Evolutionary conservation across 2,113 vertebrate species (phyloP), one percentile per base, ranked within the genome.

Genomic region (Pungitius pungitius): DNA sequence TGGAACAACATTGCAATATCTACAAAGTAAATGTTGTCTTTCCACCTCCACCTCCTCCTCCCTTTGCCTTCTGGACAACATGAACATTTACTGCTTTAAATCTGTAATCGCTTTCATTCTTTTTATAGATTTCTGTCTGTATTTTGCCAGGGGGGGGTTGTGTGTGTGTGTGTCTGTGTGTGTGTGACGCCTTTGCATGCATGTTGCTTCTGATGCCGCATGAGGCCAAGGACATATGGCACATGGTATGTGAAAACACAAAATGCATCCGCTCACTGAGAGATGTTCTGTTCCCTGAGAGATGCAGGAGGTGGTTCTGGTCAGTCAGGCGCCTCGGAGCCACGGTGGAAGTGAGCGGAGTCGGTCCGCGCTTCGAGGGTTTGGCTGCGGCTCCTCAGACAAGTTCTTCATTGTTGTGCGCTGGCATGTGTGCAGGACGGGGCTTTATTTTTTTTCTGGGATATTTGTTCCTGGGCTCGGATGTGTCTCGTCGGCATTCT

Each of bases 401-500:
- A 61, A 42, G 35, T 0, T 33, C 55, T 42, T 54, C 54, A 33
- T 64, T 22, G 42, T 58, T 58, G 60, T 69, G 72, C 43, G n/a
- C 63, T 13, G 8, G 58, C 45, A 6, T 10, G 43, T 58, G 2
- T 37, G 20, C 55, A 51, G 0, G 11, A 2, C 3, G 57, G 11
- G 6, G n/a, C 58, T 75, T 37, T 45, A 10, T n/a, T n/a, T 30
- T 35, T 10, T 58, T 33, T 45, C 45, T 45, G 63, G 24, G 67
- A 22, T 55, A 30, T 57, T 80, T 62, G 55, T 43, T 42, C 69
- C 51, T 51, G 3, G 37, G 47, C 24, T 33, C 47, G 40, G 58
- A 15, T 17, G 7, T 8, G 40, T n/a, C 65, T 42, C 49, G 37
- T 67, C 30, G 15, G 47, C 13, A 17, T n/a, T 45, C 14, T 51